Percentiles rank a stretch among this genome's conserved stretches.
Evolutionary conservation across 2,113 vertebrate genomes (phyloP).

Genomic region (Thalassoma bifasciatum): DNA sequence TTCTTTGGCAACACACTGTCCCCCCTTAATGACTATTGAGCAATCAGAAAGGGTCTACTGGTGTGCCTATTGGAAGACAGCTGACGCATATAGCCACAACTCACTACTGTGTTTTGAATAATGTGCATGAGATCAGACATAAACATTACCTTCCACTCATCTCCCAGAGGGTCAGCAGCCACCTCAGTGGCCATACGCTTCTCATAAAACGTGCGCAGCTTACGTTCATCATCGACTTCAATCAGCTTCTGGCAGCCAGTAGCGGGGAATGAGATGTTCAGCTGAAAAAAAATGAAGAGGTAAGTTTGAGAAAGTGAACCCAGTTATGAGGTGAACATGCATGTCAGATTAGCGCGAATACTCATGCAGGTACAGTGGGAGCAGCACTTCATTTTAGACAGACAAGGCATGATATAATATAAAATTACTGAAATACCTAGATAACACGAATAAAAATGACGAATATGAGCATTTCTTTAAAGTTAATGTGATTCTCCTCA

Average conservation of each 20-base stretch:
- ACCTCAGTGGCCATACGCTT: conserved; percentile 98
- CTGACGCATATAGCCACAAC: no score
- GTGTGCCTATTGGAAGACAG: conserved; percentile 34
- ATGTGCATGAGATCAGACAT: no score
- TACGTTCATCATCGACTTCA: conserved; percentile 98
- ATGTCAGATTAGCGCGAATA: neutral
- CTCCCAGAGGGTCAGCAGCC: conserved; percentile 92
- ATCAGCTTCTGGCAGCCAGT: conserved; percentile 98
- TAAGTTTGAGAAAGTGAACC: neutral
- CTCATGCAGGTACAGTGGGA: neutral
- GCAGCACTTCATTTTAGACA: no score
- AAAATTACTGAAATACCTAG: no score
- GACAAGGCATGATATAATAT: no score
- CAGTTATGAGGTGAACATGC: neutral
- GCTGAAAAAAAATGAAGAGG: conserved; percentile 69
- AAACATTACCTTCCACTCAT: conserved; percentile 95
- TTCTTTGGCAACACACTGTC: conserved; percentile 67
- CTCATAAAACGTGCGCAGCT: conserved; percentile 96
- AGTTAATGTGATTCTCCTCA: no score
- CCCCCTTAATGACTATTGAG: conserved; percentile 68
- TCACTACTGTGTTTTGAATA: no score
- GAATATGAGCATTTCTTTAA: no score
- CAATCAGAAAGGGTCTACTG: conserved; percentile 71
- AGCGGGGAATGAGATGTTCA: conserved; percentile 98
- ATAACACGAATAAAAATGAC: no score